Evolutionary conservation across 2,888 invertebrate species (phyloP), one percentile per base, ranked within the genome.

Genomic region (Amiota minor): DNA sequence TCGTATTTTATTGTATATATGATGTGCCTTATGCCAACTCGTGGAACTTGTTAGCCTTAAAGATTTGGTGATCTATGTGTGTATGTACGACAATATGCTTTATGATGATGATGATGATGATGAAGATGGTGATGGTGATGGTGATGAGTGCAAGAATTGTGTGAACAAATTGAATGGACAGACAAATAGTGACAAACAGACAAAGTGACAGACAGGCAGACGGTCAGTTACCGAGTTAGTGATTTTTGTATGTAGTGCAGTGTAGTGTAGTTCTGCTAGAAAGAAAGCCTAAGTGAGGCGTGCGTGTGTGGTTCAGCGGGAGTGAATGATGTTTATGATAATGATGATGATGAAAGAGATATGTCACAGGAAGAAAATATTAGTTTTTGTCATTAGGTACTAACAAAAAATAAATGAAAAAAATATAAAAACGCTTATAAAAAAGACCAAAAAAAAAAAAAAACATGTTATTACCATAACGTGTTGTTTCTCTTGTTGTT

Each of bases 321-420:
- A 35, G 35, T 35, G 35, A 35, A 35, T 35, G 6, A 35, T 35
- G 35, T 35, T 35, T 1, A 75, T 77, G 75, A 62, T 71, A 14
- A 50, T 70, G 53, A 14, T 18, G 45, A 74, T 68, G 72, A 76
- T 72, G 79, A 78, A 80, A 86, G 82, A 82, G 87, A 87, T 87
- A 87, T 87, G 87, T 88, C 87, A 87, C 87, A 88, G 87, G 87
- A 88, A 88, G 87, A 88, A 87, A 88, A 88, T 88, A 88, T 88
- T 88, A 82, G 87, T 86, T 82, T 88, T 87, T 87, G 87, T 87
- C 83, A 87, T 88, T 88, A 88, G 86, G 83, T 80, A 82, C 86
- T 85, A 83, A 79, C 79, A 81, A 82, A 80, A 77, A 56, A 67
- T 67, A 72, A 75, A 73, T 56, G 56, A 61, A 71, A 62, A 61